Conservation (phyloP, 2,113 vertebrate genomes). For the Pyrgilauda ruficollis region DNA sequence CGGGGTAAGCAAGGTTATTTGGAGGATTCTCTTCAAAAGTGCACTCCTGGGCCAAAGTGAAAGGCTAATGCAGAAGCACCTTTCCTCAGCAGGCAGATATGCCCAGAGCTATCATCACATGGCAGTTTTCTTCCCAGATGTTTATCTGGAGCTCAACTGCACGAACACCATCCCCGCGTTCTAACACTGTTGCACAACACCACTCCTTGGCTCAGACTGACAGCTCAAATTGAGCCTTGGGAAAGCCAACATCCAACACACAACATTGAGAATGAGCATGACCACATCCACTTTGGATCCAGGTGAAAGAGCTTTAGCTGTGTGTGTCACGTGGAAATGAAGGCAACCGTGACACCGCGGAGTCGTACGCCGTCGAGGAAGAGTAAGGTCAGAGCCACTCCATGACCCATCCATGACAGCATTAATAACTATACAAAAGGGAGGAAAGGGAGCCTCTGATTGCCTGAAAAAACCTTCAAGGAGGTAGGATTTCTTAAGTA, state of each 20-base stretch:
- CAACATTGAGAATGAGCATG: not conserved
- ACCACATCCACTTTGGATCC: not conserved
- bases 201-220: not conserved
- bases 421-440: not conserved
- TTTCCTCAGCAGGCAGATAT: not conserved
- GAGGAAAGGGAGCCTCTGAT: not conserved
- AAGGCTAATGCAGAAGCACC: not conserved
- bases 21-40: not conserved
- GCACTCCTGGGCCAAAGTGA: not conserved
- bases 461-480: not conserved
- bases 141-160: conserved; percentile 13
- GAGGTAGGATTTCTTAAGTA: not conserved
- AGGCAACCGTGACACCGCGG: fast-evolving
- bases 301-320: not conserved
- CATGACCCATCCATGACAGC: not conserved
- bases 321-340: not conserved
- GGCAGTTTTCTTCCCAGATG: conserved; percentile 8
- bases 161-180: not conserved
- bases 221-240: not conserved
- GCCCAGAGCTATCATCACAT: not conserved
- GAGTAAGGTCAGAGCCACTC: not conserved
- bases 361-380: not conserved
- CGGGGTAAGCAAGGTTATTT: not conserved
- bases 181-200: not conserved
- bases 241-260: not conserved